These are phyloP conservation scores for Sarcophaga bullata DNA, from an alignment of 1,140 invertebrate species.

Conservation along the genomic window DNA sequence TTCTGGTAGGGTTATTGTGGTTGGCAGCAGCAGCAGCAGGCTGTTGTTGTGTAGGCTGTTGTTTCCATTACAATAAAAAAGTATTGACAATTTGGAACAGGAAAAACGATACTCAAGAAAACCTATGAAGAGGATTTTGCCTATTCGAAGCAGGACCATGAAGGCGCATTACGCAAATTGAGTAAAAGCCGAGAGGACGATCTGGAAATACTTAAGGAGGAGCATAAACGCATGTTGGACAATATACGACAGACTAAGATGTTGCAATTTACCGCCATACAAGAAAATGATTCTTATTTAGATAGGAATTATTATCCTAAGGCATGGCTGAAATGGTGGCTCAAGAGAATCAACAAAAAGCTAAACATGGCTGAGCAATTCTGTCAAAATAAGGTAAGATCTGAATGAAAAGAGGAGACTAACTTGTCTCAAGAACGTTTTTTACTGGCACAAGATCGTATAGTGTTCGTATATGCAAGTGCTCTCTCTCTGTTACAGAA, in stretches of 20 bases:
- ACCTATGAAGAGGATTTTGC: conserved; percentile 64
- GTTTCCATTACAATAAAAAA: conserved; percentile 1
- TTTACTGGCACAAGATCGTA: conserved; percentile 57
- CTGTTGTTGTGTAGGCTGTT: conserved; percentile 29
- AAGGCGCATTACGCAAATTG: conserved; percentile 63
- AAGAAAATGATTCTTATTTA: conserved; percentile 64
- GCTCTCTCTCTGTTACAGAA: conserved; percentile 57
- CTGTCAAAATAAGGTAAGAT: conserved; percentile 57
- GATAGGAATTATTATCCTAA: conserved; percentile 55
- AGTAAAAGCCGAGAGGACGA: conserved; percentile 63
- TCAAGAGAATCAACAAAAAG: conserved; percentile 60
- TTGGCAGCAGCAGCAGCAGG: neutral
- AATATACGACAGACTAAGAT: conserved; percentile 65
- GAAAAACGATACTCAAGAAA: conserved; percentile 58
- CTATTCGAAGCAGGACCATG: conserved; percentile 59
- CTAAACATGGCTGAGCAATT: conserved; percentile 60
- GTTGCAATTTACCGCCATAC: conserved; percentile 61
- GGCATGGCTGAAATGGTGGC: conserved; percentile 55
- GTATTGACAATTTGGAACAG: conserved; percentile 44
- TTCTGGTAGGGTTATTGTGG: neutral
- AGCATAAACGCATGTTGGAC: conserved; percentile 64
- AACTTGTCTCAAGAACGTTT: conserved; percentile 61
- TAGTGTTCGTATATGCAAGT: conserved; percentile 61
- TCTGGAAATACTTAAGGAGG: conserved; percentile 61
- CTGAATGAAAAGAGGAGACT: conserved; percentile 57